Evolutionary conservation across 30 jellyfish, hydroid and myxozoan species (phyloP), one percentile per base, ranked within the genome.

Genomic region (Sanderia malayensis): DNA sequence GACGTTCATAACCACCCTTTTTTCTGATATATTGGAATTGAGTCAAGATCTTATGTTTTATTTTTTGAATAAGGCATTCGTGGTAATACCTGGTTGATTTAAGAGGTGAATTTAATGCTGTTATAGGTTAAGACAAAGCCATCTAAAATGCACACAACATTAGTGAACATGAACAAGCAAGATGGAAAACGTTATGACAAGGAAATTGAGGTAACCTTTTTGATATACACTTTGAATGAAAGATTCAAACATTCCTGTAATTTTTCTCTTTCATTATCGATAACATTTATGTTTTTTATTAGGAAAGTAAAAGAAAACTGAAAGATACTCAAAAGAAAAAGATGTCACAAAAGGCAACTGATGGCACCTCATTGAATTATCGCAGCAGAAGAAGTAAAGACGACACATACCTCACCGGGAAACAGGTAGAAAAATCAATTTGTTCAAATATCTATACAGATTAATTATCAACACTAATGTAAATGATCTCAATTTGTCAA

Each of bases 41-140:
- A n/a, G n/a, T n/a, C n/a, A n/a, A n/a, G n/a, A n/a, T n/a, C n/a
- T n/a, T n/a, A n/a, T n/a, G n/a, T n/a, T n/a, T n/a, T n/a, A n/a
- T n/a, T n/a, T n/a, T n/a, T n/a, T n/a, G n/a, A n/a, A n/a, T n/a
- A n/a, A n/a, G n/a, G n/a, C n/a, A n/a, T n/a, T n/a, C n/a, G n/a
- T n/a, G n/a, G n/a, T n/a, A n/a, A n/a, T n/a, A n/a, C n/a, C n/a
- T n/a, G n/a, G n/a, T n/a, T n/a, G n/a, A n/a, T n/a, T 57, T 57
- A 57, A 19, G 7, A 25, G 13, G 23, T 62, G 9, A 4, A 8
- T 30, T 30, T 62, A 8, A 22, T 27, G 18, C 65, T 64, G 22
- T 30, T 59, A 18, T 85, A 88, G 97, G 81, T 88, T 11, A 74
- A 95, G 13, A 72, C 97, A 52, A 81, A 71, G 44, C 79, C 87